A percentile compares a stretch with the other conserved stretches of the same genome.
These are phyloP conservation scores for Solea senegalensis DNA, from an alignment of 2,113 vertebrate genomes.

Conservation along the genomic window DNA sequence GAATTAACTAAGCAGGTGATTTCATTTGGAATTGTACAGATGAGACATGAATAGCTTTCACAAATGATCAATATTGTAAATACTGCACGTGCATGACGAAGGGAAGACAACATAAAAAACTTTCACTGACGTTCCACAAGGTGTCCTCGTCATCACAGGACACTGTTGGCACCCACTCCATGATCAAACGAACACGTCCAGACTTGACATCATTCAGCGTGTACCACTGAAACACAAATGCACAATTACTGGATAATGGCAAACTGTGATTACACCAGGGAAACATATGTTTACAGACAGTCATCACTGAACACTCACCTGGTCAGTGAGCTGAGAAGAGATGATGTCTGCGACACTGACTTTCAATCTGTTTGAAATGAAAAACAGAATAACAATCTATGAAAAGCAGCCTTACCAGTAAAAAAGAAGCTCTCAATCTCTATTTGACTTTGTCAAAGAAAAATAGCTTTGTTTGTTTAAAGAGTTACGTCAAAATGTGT, in stretches of 20 bases:
- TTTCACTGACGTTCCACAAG: constrained; percentile 81
- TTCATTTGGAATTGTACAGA: background rate
- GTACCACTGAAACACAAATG: constrained; percentile 84
- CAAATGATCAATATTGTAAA: background rate
- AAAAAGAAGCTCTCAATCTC: background rate
- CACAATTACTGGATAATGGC: background rate
- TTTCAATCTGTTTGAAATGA: constrained; percentile 57
- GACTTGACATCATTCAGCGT: constrained; percentile 87
- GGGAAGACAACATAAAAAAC: background rate
- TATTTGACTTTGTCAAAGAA: too few relatives aligned
- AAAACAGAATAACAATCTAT: background rate
- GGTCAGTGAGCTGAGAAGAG: constrained; percentile 69
- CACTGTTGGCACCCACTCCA: constrained; percentile 84
- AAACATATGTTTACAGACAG: background rate
- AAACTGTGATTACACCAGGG: background rate
- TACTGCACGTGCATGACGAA: background rate
- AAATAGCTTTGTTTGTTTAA: too few relatives aligned
- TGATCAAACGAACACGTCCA: constrained; percentile 85
- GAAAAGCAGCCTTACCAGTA: background rate
- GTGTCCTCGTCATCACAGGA: constrained; percentile 71
- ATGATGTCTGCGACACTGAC: constrained; percentile 73
- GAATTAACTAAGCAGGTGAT: background rate
- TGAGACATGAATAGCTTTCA: background rate
- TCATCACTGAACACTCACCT: constrained; percentile 56
- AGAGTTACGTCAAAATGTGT: too few relatives aligned